Evolutionary conservation across 2,888 invertebrate species (phyloP), one percentile per base, ranked within the genome.

Genomic region (Resseliella maxima): DNA sequence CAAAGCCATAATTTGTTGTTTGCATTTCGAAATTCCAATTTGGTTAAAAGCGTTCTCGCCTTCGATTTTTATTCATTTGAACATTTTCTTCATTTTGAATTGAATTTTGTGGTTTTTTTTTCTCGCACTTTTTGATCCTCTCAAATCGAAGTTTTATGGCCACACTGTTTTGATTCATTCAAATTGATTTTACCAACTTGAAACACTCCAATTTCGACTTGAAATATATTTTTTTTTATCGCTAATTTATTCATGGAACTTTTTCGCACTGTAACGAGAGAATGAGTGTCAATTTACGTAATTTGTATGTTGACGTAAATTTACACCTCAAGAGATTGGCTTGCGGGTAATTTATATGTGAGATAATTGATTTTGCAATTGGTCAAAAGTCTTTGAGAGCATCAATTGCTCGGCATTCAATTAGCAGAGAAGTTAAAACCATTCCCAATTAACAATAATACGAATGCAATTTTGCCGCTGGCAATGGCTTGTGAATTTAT

Each of bases 331-430:
- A 35, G 31, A 31, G 15, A 72, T 72, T 72, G 72, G 18, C 72
- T 72, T 31, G 2, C 12, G 31, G 12, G 21, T 12, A 72, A 72
- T 72, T 72, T 72, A 72, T 31, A 31, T 72, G 72, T 15, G 31
- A 72, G 72, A 72, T 72, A 72, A 72, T 72, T 72, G 72, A 72
- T 31, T 72, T 31, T 72, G 27, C 59, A 59, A 31, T 72, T 72
- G 72, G 15, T 3, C 27, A 31, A 72, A 35, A 31, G 72, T 21
- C 27, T n/a, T n/a, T n/a, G 15, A 1, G 18, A 31, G 10, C n/a
- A 12, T 15, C 15, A 31, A 18, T 72, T 72, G 72, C 31, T 12
- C 31, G 5, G 27, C 31, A 72, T 35, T 72, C 27, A 72, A 72
- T 72, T 72, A 31, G 35, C 72, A 18, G 31, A 31, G 24, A n/a